These are phyloP conservation scores for Sycon ciliatum DNA, from an alignment of 37 sponge, comb jelly and placozoan genomes.

Conservation along the genomic window DNA sequence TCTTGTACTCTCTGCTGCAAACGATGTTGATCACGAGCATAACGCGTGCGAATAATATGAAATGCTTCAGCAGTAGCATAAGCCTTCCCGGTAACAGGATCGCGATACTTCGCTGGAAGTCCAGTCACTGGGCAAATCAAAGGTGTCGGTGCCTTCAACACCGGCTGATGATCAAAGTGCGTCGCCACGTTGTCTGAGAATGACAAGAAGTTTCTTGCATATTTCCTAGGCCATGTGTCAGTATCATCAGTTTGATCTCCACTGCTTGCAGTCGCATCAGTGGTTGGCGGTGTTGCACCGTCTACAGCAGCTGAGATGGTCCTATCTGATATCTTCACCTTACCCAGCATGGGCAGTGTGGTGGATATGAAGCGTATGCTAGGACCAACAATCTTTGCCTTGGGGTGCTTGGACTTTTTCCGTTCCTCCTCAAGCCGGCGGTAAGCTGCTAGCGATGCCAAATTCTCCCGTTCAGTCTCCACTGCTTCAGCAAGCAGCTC, in stretches of 20 bases:
- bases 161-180: conserved; percentile 30
- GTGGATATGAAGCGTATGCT: conserved; percentile 68
- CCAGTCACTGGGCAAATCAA: conserved; percentile 77
- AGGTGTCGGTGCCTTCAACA: conserved; percentile 15
- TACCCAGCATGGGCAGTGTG: conserved; percentile 65
- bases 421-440: conserved; percentile 74
- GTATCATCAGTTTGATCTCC: not conserved
- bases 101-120: conserved; percentile 84
- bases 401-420: conserved; percentile 46
- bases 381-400: conserved; percentile 59
- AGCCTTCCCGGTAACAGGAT: conserved; percentile 78
- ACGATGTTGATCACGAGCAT: no score
- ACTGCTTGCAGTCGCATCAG: no score
- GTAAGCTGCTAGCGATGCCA: conserved; percentile 78
- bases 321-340: no score
- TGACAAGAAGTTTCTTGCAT: conserved; percentile 74
- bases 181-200: conserved; percentile 62
- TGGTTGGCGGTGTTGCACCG: no score
- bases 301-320: no score
- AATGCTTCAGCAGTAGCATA: conserved; percentile 88
- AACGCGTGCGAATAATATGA: conserved; percentile 46
- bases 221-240: conserved; percentile 10
- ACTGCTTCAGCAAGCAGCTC: conserved; percentile 86
- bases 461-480: conserved; percentile 77
- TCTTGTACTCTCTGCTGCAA: no score